Evolutionary conservation across 2,113 vertebrate species (phyloP), one percentile per base, ranked within the genome.

Genomic region (Percina caprodes): DNA sequence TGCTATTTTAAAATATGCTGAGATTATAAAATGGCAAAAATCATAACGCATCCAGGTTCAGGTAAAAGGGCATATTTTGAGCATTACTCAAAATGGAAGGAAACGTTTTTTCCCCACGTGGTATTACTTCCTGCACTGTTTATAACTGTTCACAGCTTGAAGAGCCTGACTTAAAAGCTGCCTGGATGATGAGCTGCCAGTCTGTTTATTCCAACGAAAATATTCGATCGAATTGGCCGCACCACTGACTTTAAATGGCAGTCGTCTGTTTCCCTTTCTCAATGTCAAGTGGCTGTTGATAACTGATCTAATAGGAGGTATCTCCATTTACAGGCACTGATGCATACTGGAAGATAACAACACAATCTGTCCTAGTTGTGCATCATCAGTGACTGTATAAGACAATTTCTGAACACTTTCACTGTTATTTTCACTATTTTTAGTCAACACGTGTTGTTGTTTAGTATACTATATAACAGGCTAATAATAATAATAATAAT

Each of bases 261-360:
- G 59, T 46, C 55, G 70, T 70, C 52, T 58, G 75, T 30, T 78
- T 91, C 68, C n/a, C 23, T 67, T 79, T 62, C 26, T 79, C 79
- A 90, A 58, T 86, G 88, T 92, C 87, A 89, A 91, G 87, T 88
- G 84, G 68, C 86, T 84, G 90, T 66, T 93, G 91, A 92, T 86
- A 77, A 60, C 8, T 15, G 5, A 68, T 85, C 39, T 51, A 30
- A 49, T 7, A 35, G 49, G 67, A 69, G 16, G 45, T 49, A 52
- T 78, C 54, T 84, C 21, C 67, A 24, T 86, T 80, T 70, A 70
- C 18, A 82, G 74, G 30, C 65, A 79, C 58, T 74, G 84, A 80
- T 72, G 80, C 70, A 70, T 73, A 75, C 74, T 66, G 45, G 55
- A 42, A 30, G 70, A 79, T 60, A 58, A 51, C 54, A 66, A 69